A percentile compares a stretch with the other conserved stretches of the same genome.
phyloP scores from a whole-genome alignment of 2,888 invertebrate species.

The Harpalus rubripes region DNA sequence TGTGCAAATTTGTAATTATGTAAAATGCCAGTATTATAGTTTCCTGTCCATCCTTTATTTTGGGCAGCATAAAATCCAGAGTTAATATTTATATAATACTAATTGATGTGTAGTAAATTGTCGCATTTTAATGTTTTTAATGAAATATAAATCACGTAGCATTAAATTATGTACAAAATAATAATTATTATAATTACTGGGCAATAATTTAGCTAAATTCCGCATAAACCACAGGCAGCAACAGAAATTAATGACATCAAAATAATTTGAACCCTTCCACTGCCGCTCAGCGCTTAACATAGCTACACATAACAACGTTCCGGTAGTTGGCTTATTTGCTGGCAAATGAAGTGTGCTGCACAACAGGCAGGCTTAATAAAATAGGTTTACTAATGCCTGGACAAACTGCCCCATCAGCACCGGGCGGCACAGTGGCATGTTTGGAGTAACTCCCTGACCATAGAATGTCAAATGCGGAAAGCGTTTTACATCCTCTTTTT shows the following conservation, averaged over 20 bases:
- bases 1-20: no score
- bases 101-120: background rate
- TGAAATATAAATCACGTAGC: conserved; percentile 43
- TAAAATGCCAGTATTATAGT: no score
- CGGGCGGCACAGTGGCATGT: background rate
- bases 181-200: conserved; percentile 35
- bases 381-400: conserved; percentile 63
- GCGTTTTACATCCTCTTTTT: no score
- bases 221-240: conserved; percentile 41
- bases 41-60: background rate
- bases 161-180: conserved; percentile 38
- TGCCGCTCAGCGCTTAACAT: conserved; percentile 10
- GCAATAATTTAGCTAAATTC: conserved; percentile 35
- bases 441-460: background rate
- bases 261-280: conserved; percentile 53
- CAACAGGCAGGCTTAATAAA: conserved; percentile 59
- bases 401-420: conserved; percentile 49
- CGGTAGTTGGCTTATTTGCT: conserved; percentile 57
- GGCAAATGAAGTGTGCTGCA: conserved; percentile 58
- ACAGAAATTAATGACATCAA: conserved; percentile 53
- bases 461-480: background rate
- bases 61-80: background rate
- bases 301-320: conserved; percentile 38
- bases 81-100: background rate
- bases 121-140: conserved; percentile 13